Percentiles rank a stretch among this genome's conserved stretches.
Conservation (phyloP, 1,140 invertebrate genomes). For the Hyphantria cunea region DNA sequence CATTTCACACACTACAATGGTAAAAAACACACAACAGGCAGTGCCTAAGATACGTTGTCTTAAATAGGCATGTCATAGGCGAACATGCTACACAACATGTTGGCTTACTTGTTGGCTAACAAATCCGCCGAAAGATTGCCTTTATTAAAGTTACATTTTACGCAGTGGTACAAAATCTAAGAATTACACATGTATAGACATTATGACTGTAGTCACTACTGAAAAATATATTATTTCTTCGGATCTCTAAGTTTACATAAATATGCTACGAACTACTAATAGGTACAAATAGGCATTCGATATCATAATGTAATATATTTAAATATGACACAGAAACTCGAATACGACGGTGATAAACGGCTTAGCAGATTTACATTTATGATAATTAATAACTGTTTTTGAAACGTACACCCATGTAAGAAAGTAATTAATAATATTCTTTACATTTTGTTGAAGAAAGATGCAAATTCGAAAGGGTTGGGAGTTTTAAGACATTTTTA, state of each 20-base stretch:
- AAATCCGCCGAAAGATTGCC: background rate
- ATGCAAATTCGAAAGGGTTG: too few relatives aligned
- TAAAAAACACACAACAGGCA: conserved; percentile 33
- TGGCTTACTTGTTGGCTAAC: too few relatives aligned
- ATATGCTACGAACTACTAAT: conserved; percentile 5
- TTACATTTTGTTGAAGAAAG: too few relatives aligned
- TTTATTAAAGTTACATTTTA: conserved; percentile 24
- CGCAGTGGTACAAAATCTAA: conserved; percentile 44
- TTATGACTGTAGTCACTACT: conserved; percentile 28
- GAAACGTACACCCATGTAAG: too few relatives aligned
- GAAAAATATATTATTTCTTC: conserved; percentile 37
- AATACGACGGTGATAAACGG: background rate
- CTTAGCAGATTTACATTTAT: too few relatives aligned
- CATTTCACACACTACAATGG: conserved; percentile 3
- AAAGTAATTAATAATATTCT: too few relatives aligned
- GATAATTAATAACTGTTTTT: too few relatives aligned
- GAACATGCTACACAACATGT: too few relatives aligned
- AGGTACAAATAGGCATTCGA: conserved; percentile 12
- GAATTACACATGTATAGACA: conserved; percentile 18
- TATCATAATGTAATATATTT: background rate
- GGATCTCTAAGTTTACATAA: conserved; percentile 4
- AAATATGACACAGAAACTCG: conserved; percentile 8
- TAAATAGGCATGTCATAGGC: too few relatives aligned
- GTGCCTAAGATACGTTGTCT: conserved; percentile 40
- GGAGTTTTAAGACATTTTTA: too few relatives aligned